Evolutionary conservation across 2,888 invertebrate genomes (phyloP).

Genomic region (Formica aserva): DNA sequence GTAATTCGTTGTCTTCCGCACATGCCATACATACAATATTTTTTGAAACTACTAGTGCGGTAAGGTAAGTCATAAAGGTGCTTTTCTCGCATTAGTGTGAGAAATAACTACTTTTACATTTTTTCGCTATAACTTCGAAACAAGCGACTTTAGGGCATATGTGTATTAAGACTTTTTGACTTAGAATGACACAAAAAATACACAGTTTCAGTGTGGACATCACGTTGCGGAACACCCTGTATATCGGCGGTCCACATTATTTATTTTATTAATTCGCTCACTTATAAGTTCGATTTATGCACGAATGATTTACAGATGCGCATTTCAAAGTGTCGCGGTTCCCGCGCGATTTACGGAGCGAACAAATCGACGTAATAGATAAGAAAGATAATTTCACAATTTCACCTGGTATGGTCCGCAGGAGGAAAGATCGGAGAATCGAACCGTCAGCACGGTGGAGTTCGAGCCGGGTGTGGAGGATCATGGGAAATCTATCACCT

Average conservation of each 20-base stretch:
- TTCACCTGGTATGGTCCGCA: conserved; percentile 83
- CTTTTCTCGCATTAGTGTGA: no score
- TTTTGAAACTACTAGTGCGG: no score
- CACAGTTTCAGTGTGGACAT: no score
- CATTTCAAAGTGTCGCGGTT: not conserved
- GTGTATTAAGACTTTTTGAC: no score
- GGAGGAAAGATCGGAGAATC: conserved; percentile 93
- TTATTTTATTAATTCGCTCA: not conserved
- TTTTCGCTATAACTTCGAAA: no score
- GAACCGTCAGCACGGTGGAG: conserved; percentile 94
- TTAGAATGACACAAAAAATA: no score
- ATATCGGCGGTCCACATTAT: not conserved
- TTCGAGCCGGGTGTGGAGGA: conserved; percentile 96
- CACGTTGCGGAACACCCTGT: no score
- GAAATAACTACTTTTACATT: no score
- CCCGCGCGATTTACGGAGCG: conserved; percentile 1
- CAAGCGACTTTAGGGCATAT: no score
- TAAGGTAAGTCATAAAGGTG: no score
- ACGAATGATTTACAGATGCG: not conserved
- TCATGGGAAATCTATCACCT: conserved; percentile 95
- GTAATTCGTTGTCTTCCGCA: no score
- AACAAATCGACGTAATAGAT: conserved; percentile 16
- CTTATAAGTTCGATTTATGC: not conserved
- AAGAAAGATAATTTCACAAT: conserved; percentile 35
- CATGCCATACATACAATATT: no score